phyloP scores from a whole-genome alignment of 64 coral and sea anemone species.

The Dendronephthya gigantea region DNA sequence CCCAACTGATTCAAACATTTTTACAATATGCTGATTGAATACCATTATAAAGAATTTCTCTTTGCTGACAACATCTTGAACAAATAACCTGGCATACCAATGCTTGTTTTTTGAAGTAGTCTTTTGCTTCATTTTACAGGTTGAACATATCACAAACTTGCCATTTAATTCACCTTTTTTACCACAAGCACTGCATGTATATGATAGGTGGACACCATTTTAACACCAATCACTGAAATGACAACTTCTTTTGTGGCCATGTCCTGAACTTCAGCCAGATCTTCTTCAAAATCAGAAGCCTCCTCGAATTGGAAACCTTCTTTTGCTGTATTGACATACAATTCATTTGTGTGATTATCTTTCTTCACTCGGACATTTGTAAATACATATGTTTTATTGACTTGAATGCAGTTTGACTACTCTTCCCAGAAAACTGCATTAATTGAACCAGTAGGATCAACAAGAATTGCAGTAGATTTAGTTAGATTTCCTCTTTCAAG shows the following conservation, averaged over 20 bases:
- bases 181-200: conserved; percentile 26
- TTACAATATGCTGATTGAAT: conserved; percentile 8
- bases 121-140: conserved; percentile 39
- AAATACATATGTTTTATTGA: conserved; percentile 31
- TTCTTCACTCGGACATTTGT: conserved; percentile 36
- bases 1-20: too few relatives aligned
- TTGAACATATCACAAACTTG: conserved; percentile 8
- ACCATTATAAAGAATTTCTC: conserved; percentile 29
- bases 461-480: conserved; percentile 34
- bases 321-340: conserved; percentile 33
- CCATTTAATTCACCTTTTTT: conserved; percentile 38
- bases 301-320: conserved; percentile 29
- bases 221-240: conserved; percentile 25
- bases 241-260: conserved; percentile 27
- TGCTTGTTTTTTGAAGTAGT: conserved; percentile 16
- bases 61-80: conserved; percentile 25
- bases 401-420: conserved; percentile 20
- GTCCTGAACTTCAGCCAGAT: background rate
- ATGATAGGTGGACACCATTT: background rate
- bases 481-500: conserved; percentile 14
- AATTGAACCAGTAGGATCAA: conserved; percentile 38
- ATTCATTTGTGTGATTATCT: conserved; percentile 34
- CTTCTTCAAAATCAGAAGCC: conserved; percentile 22
- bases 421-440: conserved; percentile 45
- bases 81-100: conserved; percentile 26